These are phyloP conservation scores for Cyrtonyx montezumae DNA, from an alignment of 2,113 vertebrate genomes.

Conservation along the genomic window DNA sequence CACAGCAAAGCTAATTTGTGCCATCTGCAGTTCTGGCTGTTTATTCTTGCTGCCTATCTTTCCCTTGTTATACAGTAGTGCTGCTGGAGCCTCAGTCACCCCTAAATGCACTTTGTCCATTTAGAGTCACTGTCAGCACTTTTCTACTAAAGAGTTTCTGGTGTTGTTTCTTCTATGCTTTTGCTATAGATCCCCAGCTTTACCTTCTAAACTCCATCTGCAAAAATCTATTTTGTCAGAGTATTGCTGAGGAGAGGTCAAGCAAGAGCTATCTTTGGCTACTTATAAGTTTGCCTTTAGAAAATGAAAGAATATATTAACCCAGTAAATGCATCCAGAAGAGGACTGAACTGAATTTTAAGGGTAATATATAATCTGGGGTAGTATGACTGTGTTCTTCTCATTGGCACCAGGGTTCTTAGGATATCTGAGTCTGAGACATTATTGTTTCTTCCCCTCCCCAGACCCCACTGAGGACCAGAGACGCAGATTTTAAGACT, in stretches of 20 bases:
- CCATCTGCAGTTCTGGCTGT: not conserved
- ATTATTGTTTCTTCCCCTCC: not conserved
- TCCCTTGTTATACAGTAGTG: not conserved
- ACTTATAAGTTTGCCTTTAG: not conserved
- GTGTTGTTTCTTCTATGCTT: not conserved
- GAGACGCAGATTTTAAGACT: not conserved
- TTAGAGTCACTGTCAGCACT: not conserved
- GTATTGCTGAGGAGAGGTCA: not conserved
- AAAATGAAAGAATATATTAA: not conserved
- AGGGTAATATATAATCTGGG: not conserved
- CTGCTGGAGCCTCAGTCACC: rapidly evolving
- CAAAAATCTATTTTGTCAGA: not conserved
- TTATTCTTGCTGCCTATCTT: not conserved
- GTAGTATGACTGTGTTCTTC: not conserved
- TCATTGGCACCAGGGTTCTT: not conserved
- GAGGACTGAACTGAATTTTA: not conserved
- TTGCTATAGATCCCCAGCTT: not conserved
- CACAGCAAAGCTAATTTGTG: not conserved
- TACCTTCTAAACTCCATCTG: not conserved
- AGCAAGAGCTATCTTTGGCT: not conserved
- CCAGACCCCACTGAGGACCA: not conserved
- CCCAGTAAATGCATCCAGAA: not conserved
- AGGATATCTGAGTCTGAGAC: not conserved
- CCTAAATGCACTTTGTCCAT: not conserved
- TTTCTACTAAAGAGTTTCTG: not conserved